These are phyloP conservation scores for Melanostigma gelatinosum DNA, from an alignment of 2,113 vertebrate species.

Conservation along the genomic window DNA sequence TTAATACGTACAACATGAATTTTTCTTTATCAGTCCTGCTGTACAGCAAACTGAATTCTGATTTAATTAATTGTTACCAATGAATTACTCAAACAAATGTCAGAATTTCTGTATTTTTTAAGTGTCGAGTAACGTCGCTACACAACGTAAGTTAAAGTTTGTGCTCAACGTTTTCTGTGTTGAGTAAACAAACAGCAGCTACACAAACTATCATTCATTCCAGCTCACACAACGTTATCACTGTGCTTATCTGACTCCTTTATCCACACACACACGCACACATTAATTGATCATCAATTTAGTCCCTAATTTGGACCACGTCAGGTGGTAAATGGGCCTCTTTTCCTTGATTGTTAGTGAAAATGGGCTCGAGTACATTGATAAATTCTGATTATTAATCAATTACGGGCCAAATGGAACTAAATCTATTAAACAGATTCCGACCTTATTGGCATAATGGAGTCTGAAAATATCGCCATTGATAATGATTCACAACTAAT, in stretches of 20 bases:
- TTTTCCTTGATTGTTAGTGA: slow-evolving; percentile 99
- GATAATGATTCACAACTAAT: slow-evolving; percentile 99
- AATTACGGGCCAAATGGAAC: slow-evolving; percentile 98
- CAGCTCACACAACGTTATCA: slow-evolving; percentile 88
- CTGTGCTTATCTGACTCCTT: slow-evolving; percentile 92
- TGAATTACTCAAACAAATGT: neutral
- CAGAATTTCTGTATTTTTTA: neutral
- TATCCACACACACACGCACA: slow-evolving; percentile 82
- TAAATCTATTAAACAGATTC: slow-evolving; percentile 99
- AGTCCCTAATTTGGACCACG: slow-evolving; percentile 99
- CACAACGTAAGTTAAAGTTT: no score
- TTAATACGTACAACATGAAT: no score
- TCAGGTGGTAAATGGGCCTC: slow-evolving; percentile 99
- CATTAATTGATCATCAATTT: slow-evolving; percentile 99
- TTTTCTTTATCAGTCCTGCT: no score
- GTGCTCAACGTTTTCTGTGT: neutral
- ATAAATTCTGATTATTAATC: slow-evolving; percentile 99
- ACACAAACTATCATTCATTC: slow-evolving; percentile 73
- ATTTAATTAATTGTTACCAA: no score
- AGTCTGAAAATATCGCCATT: slow-evolving; percentile 99
- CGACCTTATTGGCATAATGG: slow-evolving; percentile 96
- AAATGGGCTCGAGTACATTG: slow-evolving; percentile 98
- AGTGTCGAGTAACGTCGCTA: neutral
- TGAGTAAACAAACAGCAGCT: neutral
- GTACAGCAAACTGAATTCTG: neutral